phyloP scores from a whole-genome alignment of 2,888 invertebrate species.

The Tipula vernalis region DNA sequence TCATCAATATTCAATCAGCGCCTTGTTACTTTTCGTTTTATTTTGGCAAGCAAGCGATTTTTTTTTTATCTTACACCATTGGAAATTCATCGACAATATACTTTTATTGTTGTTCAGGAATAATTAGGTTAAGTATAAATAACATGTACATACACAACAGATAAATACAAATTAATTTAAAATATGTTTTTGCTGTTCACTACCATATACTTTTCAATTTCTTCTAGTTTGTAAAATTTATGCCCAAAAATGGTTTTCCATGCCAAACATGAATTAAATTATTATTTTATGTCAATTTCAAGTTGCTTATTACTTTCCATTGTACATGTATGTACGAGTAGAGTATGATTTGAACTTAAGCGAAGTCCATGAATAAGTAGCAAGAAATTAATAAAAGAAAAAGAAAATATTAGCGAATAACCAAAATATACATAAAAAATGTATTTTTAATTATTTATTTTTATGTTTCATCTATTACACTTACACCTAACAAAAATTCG shows the following conservation, averaged over 20 bases:
- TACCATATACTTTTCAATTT: neutral
- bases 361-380: neutral
- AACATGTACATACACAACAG: neutral
- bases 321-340: neutral
- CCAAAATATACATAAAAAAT: neutral
- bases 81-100: neutral
- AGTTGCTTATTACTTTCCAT: neutral
- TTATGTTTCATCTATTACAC: neutral
- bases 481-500: neutral
- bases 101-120: neutral
- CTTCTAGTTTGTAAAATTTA: neutral
- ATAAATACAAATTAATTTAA: neutral
- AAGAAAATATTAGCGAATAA: neutral
- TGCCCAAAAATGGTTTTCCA: neutral
- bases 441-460: neutral
- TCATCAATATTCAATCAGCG: neutral
- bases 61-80: neutral
- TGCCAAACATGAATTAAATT: neutral
- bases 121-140: neutral
- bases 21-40: neutral
- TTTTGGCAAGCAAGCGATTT: neutral
- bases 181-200: neutral
- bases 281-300: neutral
- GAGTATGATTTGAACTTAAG: neutral
- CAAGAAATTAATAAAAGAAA: neutral